Evolutionary conservation across 2,113 vertebrate species (phyloP), one percentile per base, ranked within the genome.

Genomic region (Coptodon rendalli): DNA sequence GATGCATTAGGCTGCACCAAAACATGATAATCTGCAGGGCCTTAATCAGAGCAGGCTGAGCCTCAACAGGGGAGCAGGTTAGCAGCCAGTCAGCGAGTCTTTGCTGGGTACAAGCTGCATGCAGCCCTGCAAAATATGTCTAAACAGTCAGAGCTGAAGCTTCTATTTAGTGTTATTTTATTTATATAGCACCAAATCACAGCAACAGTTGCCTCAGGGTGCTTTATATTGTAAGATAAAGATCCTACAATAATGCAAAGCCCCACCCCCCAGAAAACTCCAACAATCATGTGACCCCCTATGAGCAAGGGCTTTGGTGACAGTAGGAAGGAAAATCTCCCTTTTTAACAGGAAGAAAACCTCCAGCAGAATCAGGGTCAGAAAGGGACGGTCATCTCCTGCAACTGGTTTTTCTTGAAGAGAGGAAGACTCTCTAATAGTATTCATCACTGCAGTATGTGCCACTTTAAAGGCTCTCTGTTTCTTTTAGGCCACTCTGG

Each of bases 11-110:
- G 83, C 82, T 82, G 57, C 80, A 85, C 61, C 76, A 90, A 88
- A 93, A 89, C 89, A 91, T 61, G 80, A 91, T 93, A 85, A 94
- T 93, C 89, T 93, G 84, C 53, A 61, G 50, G 68, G 45, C 71
- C 79, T 89, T 84, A 89, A 87, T 86, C 88, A 87, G 88, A 90
- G 80, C 82, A 83, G 9, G 78, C 27, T 92, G 89, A 93, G 81
- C 89, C 89, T 82, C 57, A 86, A 90, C 81, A 86, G 68, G 45
- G 78, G 29, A 78, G 76, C 56, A 34, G 34, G 79, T 54, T 19
- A 83, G 82, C 79, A 85, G 85, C 76, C 80, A 63, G 48, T 22
- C 36, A 48, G 27, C 2, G 54, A 68, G 57, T 54, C 50, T 66
- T 29, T 76, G 80, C 48, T 38, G 10, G 10, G 40, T 53, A 40